These are phyloP conservation scores for Prunella fulvescens DNA, from an alignment of 2,113 vertebrate genomes.

Conservation along the genomic window DNA sequence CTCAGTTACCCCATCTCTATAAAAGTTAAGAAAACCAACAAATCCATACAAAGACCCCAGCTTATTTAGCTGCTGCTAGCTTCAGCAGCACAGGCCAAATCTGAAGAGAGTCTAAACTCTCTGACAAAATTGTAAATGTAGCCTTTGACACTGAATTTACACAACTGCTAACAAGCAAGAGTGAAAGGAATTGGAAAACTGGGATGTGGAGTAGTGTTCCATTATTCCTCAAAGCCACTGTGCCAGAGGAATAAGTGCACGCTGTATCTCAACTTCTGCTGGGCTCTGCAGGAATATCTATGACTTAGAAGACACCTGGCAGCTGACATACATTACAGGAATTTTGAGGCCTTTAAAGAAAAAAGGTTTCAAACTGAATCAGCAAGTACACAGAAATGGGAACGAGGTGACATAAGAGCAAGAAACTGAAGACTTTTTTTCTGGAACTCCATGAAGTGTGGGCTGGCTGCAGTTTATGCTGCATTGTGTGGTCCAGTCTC, in stretches of 20 bases:
- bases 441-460: not conserved
- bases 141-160: not conserved
- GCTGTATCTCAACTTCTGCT: not conserved
- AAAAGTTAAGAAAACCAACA: not conserved
- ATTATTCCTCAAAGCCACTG: not conserved
- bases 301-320: not conserved
- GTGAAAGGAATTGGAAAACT: not conserved
- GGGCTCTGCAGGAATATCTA: not conserved
- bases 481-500: not conserved
- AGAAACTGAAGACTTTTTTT: not conserved
- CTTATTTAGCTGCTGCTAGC: not conserved
- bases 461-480: not conserved
- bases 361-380: not conserved
- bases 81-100: not conserved
- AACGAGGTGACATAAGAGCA: not conserved
- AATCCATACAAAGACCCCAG: rapidly evolving
- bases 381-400: not conserved
- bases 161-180: not conserved
- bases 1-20: not conserved
- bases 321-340: not conserved
- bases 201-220: not conserved
- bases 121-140: not conserved
- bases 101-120: not conserved
- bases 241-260: not conserved
- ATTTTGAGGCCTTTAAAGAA: not conserved